A percentile compares a stretch with the other conserved stretches of the same genome.
phyloP scores from a whole-genome alignment of 2,888 invertebrate species.

The Steinernema hermaphroditum region DNA sequence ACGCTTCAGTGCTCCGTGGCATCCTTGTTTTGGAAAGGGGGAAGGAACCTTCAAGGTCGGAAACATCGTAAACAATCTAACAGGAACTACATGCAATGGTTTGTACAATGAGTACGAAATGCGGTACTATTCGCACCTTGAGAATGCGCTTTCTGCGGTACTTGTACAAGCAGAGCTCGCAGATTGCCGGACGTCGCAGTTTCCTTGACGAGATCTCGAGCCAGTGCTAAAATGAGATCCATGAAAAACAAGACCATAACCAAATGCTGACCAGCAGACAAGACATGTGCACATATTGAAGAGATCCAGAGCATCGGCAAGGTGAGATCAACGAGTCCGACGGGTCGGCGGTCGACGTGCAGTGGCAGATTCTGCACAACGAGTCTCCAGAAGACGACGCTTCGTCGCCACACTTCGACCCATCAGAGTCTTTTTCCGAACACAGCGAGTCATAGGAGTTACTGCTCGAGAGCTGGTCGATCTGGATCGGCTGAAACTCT shows the following conservation, averaged over 20 bases:
- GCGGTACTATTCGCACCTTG: too few relatives aligned
- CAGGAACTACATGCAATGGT: too few relatives aligned
- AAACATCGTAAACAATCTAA: too few relatives aligned
- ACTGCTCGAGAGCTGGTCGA: constrained; percentile 23
- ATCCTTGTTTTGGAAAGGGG: too few relatives aligned
- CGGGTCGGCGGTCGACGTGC: constrained; percentile 68
- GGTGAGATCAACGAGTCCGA: constrained; percentile 69
- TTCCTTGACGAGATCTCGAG: constrained; percentile 69
- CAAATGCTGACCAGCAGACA: constrained; percentile 71
- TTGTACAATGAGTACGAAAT: too few relatives aligned
- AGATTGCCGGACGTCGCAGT: constrained; percentile 69
- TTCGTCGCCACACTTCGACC: constrained; percentile 22
- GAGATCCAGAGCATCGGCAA: constrained; percentile 70
- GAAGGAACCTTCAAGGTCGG: neutral
- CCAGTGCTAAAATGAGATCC: constrained; percentile 69
- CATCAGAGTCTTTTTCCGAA: constrained; percentile 15
- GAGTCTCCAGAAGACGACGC: constrained; percentile 54
- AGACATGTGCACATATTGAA: constrained; percentile 70
- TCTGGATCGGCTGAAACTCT: constrained; percentile 3
- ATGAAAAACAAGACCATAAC: neutral
- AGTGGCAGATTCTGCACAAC: constrained; percentile 71
- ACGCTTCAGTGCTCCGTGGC: too few relatives aligned
- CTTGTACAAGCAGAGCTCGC: constrained; percentile 71
- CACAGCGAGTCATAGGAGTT: constrained; percentile 21
- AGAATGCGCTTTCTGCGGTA: constrained; percentile 71